Percentiles rank a stretch among this genome's conserved stretches.
Evolutionary conservation across 2,113 vertebrate species (phyloP).

Genomic region (Numenius arquata): DNA sequence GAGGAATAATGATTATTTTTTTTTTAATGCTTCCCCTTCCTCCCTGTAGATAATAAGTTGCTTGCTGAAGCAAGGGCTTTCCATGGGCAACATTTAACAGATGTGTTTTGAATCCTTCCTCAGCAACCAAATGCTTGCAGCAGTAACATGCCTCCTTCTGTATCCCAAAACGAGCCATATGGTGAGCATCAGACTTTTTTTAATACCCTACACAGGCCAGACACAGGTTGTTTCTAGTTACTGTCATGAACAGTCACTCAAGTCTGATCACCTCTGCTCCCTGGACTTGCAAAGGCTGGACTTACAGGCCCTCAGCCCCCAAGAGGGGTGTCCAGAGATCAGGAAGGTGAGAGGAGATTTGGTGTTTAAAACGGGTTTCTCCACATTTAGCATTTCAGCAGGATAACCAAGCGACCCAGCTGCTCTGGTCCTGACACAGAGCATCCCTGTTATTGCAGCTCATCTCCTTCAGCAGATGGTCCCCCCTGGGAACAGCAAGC

Average conservation of each 20-base stretch:
- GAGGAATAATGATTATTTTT: background rate
- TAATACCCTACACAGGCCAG: background rate
- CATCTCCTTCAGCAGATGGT: background rate
- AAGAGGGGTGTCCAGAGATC: background rate
- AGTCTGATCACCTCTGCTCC: background rate
- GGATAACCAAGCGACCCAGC: background rate
- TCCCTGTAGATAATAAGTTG: background rate
- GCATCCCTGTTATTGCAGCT: background rate
- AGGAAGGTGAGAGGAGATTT: background rate
- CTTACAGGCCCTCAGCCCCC: background rate
- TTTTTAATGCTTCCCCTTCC: constrained; percentile 12
- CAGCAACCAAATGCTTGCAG: background rate
- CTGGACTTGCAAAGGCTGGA: background rate
- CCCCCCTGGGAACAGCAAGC: accelerated
- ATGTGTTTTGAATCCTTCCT: constrained; percentile 8
- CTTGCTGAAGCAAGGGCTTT: constrained; percentile 7
- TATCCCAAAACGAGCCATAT: background rate
- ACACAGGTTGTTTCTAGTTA: background rate
- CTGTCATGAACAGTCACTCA: background rate
- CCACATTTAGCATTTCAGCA: background rate
- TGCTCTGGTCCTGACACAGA: background rate
- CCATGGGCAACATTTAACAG: background rate
- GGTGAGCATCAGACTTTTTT: background rate
- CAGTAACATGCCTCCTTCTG: background rate
- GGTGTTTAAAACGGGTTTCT: background rate